Percentiles rank a stretch among this genome's conserved stretches.
Evolutionary conservation across 2,888 invertebrate species (phyloP).

Genomic region (Drosophila sordidula): DNA sequence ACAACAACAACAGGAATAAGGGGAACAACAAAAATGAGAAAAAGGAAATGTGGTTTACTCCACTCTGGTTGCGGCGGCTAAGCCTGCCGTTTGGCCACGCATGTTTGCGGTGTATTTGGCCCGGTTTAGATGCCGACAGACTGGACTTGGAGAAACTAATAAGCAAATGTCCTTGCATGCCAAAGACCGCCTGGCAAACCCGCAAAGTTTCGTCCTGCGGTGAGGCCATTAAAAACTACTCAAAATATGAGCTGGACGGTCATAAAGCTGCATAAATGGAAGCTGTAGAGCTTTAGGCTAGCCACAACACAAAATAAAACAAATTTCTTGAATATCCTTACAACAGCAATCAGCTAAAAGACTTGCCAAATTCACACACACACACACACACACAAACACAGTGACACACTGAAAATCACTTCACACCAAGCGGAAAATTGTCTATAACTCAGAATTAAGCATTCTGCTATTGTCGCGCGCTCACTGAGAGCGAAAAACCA

Average conservation of each 20-base stretch:
- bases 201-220: constrained; percentile 50
- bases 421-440: constrained; percentile 58
- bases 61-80: constrained; percentile 14
- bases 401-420: constrained; percentile 28
- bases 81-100: constrained; percentile 26
- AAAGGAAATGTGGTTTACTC: constrained; percentile 25
- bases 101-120: constrained; percentile 40
- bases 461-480: constrained; percentile 52
- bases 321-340: constrained; percentile 63
- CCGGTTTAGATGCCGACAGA: constrained; percentile 22
- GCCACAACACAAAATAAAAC: constrained; percentile 41
- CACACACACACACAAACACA: too few species aligned
- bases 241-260: constrained; percentile 71
- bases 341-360: constrained; percentile 9
- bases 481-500: constrained; percentile 18
- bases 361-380: constrained; percentile 9
- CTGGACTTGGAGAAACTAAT: constrained; percentile 26
- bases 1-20: neutral
- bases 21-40: neutral
- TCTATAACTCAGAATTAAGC: constrained; percentile 51
- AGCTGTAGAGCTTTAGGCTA: neutral
- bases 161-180: constrained; percentile 21
- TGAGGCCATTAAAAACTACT: constrained; percentile 75
- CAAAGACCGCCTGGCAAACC: constrained; percentile 52
- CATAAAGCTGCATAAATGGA: constrained; percentile 44